A percentile compares a stretch with the other conserved stretches of the same genome.
phyloP scores from a whole-genome alignment of 2,113 vertebrate species.

The Gymnocephalus cernua region DNA sequence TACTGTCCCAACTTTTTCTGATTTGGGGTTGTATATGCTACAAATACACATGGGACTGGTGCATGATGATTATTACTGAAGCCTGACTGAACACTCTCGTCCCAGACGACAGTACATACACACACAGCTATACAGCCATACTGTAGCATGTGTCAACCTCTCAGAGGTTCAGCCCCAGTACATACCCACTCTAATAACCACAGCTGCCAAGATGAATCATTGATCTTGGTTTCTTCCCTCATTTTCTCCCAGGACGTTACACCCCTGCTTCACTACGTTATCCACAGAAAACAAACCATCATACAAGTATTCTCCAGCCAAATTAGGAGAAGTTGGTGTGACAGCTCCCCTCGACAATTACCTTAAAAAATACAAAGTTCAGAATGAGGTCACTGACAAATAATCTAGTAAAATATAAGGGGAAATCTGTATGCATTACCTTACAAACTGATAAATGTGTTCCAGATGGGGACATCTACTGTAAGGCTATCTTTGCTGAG shows the following conservation, averaged over 20 bases:
- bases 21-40: too few relatives aligned
- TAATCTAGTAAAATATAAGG: constrained; percentile 16
- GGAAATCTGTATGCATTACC: constrained; percentile 41
- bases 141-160: neutral
- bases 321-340: constrained; percentile 3
- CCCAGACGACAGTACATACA: too few relatives aligned
- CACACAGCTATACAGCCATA: too few relatives aligned
- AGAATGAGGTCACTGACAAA: constrained; percentile 39
- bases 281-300: constrained; percentile 11
- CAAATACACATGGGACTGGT: too few relatives aligned
- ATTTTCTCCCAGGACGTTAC: neutral
- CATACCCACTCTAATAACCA: neutral
- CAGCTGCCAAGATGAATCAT: constrained; percentile 18
- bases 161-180: neutral
- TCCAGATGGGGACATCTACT: constrained; percentile 59
- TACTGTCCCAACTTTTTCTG: too few relatives aligned
- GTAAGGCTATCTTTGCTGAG: constrained; percentile 51
- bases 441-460: constrained; percentile 45
- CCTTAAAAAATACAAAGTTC: constrained; percentile 44
- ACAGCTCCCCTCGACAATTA: constrained; percentile 4
- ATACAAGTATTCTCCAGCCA: neutral
- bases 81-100: too few relatives aligned
- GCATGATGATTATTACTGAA: too few relatives aligned
- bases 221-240: neutral
- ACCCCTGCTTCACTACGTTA: neutral